Evolutionary conservation across 2,888 invertebrate genomes (phyloP), one percentile per base, ranked within the genome.

Genomic region (Schizotus pectinicornis): DNA sequence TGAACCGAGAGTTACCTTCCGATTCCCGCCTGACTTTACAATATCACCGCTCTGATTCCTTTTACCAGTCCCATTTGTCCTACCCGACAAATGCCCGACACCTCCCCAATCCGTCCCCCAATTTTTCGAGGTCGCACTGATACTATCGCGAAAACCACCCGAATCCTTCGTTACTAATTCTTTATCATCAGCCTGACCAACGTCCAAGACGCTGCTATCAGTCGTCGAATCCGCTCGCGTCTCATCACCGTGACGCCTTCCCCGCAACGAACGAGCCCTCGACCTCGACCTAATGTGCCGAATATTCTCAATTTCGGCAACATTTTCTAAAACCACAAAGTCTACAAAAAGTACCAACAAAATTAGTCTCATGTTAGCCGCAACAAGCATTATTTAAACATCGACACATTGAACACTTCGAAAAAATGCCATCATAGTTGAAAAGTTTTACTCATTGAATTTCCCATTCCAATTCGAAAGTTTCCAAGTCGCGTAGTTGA

Each of bases 251-350:
- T 72, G 74, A 6, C 72, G 66, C 42, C 71, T 53, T 13, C 70
- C 67, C 53, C 76, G 62, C 31, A 76, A 64, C 22, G 79, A 72
- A 56, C 79, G 77, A 36, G 83, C 82, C 43, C 81, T 76, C 11
- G 83, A 83, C 43, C 81, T 76, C 11, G 83, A 83, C 43, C 82
- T 75, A 12, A 81, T 75, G 67, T 83, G 84, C 35, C 84, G 77
- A 59, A 83, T 83, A 56, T 66, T 72, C 58, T 65, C 69, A 32
- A 37, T 57, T 52, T 62, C 64, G 9, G 61, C 52, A 45, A 64
- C 61, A 53, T 67, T 60, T 41, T 65, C 61, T 7, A 63, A 63
- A 14, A 53, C 41, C 37, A 65, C 51, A 45, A 64, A 56, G 39
- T 67, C 59, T 33, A 69, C 14, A 43, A 67, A 50, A 39, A 33